Percentiles rank a stretch among this genome's conserved stretches.
phyloP scores from a whole-genome alignment of 2,797 vertebrate species.

The Sphenodon punctatus region DNA sequence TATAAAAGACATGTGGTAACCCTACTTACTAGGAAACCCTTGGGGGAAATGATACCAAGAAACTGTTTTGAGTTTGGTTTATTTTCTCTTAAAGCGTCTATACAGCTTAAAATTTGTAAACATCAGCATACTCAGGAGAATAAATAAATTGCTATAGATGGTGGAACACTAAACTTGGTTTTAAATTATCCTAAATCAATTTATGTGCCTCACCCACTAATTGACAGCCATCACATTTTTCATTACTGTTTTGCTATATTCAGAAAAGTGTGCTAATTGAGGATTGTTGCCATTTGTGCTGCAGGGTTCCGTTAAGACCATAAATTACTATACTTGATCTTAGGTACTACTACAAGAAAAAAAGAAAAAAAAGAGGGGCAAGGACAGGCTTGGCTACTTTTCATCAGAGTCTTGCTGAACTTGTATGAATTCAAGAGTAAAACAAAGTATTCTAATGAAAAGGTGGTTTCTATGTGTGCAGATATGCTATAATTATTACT shows the following conservation, averaged over 20 bases:
- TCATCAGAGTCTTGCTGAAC: neutral
- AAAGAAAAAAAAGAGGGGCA: constrained; percentile 9
- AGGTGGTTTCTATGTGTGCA: neutral
- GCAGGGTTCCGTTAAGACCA: constrained; percentile 15
- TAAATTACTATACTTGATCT: neutral
- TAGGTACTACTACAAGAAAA: no score
- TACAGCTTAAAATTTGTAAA: no score
- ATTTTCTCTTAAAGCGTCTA: no score
- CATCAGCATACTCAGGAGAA: no score
- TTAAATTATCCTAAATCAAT: neutral
- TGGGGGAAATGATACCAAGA: no score
- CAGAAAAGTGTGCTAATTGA: neutral
- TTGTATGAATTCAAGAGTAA: constrained; percentile 10
- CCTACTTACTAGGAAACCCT: no score
- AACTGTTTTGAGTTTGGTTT: no score
- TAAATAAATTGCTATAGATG: neutral
- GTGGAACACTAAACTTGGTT: neutral
- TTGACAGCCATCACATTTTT: neutral
- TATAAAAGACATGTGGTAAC: no score
- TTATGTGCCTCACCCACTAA: neutral
- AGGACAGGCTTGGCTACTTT: neutral
- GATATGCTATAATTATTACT: neutral
- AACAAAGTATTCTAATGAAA: neutral
- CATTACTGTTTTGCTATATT: neutral
- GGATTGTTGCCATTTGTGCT: neutral